These are phyloP conservation scores for Piscicola geometra DNA, from an alignment of 2,888 invertebrate species.

Conservation along the genomic window DNA sequence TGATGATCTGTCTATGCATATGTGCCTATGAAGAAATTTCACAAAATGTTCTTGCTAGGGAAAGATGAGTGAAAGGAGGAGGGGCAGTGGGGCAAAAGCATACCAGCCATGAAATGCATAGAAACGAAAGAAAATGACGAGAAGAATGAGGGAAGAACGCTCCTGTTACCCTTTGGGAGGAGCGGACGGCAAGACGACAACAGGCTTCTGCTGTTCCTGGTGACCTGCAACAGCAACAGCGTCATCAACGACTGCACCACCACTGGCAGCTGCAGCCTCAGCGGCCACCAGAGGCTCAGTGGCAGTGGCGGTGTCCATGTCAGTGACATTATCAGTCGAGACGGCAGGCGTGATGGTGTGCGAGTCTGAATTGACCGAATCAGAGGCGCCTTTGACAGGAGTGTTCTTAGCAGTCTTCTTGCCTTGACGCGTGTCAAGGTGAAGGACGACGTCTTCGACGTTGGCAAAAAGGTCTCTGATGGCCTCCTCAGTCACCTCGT, in stretches of 20 bases:
- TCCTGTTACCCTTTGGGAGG: slow-evolving; percentile 5
- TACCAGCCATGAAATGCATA: not conserved
- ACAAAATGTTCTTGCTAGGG: not conserved
- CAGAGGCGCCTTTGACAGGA: not conserved
- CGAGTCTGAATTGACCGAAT: not conserved
- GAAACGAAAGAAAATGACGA: not conserved
- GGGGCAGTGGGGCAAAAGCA: not conserved
- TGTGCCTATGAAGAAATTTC: too few relatives aligned
- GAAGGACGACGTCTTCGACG: slow-evolving; percentile 35
- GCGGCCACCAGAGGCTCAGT: not conserved
- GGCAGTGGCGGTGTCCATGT: not conserved
- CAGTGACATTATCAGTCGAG: not conserved
- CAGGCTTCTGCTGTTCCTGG: not conserved
- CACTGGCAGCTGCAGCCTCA: not conserved
- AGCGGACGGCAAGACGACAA: slow-evolving; percentile 3
- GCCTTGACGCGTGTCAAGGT: slow-evolving; percentile 24
- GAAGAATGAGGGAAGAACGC: slow-evolving; percentile 1
- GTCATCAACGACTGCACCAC: too few relatives aligned
- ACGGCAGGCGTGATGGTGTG: not conserved
- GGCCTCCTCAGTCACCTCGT: slow-evolving; percentile 31
- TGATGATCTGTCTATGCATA: too few relatives aligned
- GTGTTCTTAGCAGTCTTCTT: not conserved
- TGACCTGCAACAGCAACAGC: not conserved
- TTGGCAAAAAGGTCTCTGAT: slow-evolving; percentile 32
- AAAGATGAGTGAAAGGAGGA: too few relatives aligned